Evolutionary conservation across 2,113 vertebrate genomes (phyloP), one percentile per base, ranked within the genome.

Genomic region (Lutjanus erythropterus): DNA sequence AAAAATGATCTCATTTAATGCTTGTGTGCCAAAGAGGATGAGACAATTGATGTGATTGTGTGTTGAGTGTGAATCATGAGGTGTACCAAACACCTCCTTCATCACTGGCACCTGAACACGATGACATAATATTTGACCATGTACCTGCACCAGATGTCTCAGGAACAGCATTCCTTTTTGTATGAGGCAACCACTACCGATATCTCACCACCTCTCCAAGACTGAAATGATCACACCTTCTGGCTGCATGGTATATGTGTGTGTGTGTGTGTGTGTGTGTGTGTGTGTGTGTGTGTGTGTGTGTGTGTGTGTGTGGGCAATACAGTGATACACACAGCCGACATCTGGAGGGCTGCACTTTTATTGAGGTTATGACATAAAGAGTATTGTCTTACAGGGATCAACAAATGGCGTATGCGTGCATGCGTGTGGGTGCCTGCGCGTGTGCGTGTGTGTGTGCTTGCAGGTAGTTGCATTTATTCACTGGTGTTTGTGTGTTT

Each of bases 351-450:
- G 69, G 83, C 72, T 69, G 37, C 12, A 33, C 86, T 85, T 85
- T 91, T 83, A 84, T 89, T 72, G 78, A 64, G 80, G 90, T 82
- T 85, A 80, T 89, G 91, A 94, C 89, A 92, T 93, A 86, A 86
- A 88, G 75, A 72, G 88, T 92, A 91, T 94, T 84, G 75, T 84
- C 59, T 94, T 94, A 89, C 90, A 88, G 60, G 84, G 77, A 86
- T 85, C 86, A 81, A 80, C 85, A 91, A 83, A 78, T 60, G 18
- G 39, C n/a, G 46, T 75, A 52, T 74, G 74, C 6, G 65, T 81
- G 65, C 11, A 21, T 73, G 81, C 52, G 59, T 60, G 71, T 49
- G 39, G 12, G 46, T 27, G 42, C 61, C n/a, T 78, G 77, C 33
- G 53, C 27, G 55, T 67, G 27, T 49, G 15, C 41, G 25, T 9